These are phyloP conservation scores for Mormyrops boulengeri DNA, from an alignment of 2,797 vertebrate genomes.

Conservation along the genomic window DNA sequence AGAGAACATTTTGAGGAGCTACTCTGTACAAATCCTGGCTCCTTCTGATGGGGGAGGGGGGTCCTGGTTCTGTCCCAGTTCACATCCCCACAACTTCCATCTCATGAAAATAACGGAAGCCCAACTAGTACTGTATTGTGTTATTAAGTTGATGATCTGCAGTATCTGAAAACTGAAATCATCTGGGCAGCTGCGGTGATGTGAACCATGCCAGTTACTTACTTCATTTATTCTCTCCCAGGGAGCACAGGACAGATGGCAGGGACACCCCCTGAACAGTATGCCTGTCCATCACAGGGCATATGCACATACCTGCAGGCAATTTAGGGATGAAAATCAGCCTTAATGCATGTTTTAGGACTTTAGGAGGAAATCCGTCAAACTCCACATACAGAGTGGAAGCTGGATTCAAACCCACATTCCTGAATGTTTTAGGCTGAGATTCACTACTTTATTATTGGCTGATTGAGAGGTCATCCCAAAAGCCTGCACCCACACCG, in stretches of 20 bases:
- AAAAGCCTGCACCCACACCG: neutral
- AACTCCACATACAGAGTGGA: neutral
- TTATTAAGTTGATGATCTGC: neutral
- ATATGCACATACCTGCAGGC: neutral
- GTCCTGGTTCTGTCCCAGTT: neutral
- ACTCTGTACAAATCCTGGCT: neutral
- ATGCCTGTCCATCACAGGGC: neutral
- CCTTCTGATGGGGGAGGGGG: neutral
- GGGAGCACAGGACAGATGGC: neutral
- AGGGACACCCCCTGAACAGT: neutral
- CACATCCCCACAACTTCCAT: neutral
- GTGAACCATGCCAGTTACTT: neutral
- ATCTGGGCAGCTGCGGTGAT: neutral
- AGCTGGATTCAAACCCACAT: neutral
- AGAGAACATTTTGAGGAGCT: neutral
- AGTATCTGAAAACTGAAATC: neutral
- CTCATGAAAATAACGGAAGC: neutral
- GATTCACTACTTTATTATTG: neutral
- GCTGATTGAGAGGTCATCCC: neutral
- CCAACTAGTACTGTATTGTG: neutral
- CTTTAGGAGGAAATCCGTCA: neutral
- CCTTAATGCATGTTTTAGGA: neutral
- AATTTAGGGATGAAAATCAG: neutral
- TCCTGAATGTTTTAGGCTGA: neutral
- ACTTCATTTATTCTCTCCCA: neutral